Evolutionary conservation across 2,797 vertebrate genomes (phyloP).

Genomic region (Falco columbarius): DNA sequence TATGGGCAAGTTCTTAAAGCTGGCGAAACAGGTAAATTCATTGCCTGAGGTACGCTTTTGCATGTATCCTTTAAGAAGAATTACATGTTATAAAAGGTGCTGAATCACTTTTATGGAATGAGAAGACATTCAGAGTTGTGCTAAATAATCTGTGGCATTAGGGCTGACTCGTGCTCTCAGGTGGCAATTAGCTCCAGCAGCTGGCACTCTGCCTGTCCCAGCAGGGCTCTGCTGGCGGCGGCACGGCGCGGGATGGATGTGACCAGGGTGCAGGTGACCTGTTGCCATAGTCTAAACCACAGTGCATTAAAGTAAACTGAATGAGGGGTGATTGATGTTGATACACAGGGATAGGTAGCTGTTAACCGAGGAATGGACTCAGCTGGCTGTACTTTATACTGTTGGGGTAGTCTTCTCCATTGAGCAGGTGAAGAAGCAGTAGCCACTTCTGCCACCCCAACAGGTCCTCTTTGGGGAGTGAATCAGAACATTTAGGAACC

Average conservation of each 20-base stretch:
- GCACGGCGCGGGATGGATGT: background rate
- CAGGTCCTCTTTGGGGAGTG: background rate
- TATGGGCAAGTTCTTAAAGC: background rate
- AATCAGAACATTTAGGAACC: background rate
- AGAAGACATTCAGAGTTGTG: background rate
- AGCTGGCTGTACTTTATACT: background rate
- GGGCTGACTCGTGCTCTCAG: background rate
- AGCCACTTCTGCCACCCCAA: background rate
- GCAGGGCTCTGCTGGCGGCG: background rate
- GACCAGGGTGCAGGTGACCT: background rate
- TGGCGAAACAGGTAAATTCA: background rate
- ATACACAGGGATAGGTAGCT: background rate
- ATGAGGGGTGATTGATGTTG: background rate
- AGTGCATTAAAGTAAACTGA: background rate
- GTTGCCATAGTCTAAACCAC: background rate
- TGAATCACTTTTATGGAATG: background rate
- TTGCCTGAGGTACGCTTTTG: background rate
- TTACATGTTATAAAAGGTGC: background rate
- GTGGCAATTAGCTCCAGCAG: background rate
- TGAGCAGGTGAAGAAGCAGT: background rate
- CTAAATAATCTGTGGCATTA: background rate
- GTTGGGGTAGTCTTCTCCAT: accelerated
- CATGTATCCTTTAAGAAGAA: background rate
- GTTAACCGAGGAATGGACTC: background rate
- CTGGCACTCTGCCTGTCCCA: background rate